phyloP scores from a whole-genome alignment of 2,113 vertebrate genomes.

The Triplophysa tibetana region DNA sequence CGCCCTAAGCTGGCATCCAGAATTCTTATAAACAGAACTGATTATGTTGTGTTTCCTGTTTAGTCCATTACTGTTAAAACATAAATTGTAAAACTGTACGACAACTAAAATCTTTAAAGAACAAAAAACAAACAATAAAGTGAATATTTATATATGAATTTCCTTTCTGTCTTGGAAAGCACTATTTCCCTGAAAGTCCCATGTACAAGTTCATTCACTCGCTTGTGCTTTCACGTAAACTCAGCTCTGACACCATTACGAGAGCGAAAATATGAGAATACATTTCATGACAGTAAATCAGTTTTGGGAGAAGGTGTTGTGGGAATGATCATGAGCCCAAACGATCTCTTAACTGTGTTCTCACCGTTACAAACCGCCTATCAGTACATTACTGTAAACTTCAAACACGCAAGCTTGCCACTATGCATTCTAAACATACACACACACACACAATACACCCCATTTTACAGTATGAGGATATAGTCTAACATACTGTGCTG shows the following conservation, averaged over 20 bases:
- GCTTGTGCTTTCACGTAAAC: conserved; percentile 38
- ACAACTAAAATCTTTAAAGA: conserved; percentile 22
- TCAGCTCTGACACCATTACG: conserved; percentile 1
- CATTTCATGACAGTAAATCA: conserved; percentile 22
- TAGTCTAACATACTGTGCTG: not conserved
- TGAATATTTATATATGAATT: conserved; percentile 30
- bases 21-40: not conserved
- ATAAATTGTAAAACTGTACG: not conserved
- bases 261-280: conserved; percentile 1
- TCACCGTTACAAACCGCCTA: not conserved
- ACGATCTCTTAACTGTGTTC: not conserved
- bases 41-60: not conserved
- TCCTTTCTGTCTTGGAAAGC: conserved; percentile 23
- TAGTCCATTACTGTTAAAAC: not conserved
- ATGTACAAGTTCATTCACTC: conserved; percentile 7
- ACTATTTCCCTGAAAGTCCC: conserved; percentile 41
- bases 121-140: conserved; percentile 5
- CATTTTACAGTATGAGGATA: not conserved
- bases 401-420: not conserved
- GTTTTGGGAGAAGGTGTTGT: not conserved
- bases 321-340: not conserved
- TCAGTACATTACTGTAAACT: not conserved
- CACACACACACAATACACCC: conserved; percentile 18
- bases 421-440: not conserved
- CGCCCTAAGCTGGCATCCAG: not conserved